Evolutionary conservation across 2,888 invertebrate species (phyloP).

Genomic region (Cataglyphis albicans): DNA sequence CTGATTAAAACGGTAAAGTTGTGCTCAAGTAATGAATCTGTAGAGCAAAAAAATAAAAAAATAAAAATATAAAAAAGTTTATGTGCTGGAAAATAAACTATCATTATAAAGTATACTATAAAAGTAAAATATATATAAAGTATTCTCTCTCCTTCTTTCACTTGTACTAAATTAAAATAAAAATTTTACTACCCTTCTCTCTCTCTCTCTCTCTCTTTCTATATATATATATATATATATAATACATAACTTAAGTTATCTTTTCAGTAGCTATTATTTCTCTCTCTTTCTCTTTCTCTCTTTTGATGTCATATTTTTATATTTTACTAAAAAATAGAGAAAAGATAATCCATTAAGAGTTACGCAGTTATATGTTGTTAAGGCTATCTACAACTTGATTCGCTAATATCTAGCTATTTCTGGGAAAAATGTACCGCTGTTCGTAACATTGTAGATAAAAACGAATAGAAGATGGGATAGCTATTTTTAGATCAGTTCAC

Average conservation of each 20-base stretch:
- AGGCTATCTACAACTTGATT: neutral
- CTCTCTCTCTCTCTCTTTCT: too few species aligned
- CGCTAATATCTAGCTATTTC: neutral
- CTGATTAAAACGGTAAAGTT: constrained; percentile 12
- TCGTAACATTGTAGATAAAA: neutral
- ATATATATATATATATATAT: too few species aligned
- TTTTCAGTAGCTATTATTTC: neutral
- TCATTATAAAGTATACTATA: constrained; percentile 1
- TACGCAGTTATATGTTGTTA: too few species aligned
- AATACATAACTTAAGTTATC: neutral
- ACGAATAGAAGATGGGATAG: neutral
- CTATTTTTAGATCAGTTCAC: constrained; percentile 20
- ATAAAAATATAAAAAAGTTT: too few species aligned
- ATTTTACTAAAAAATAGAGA: constrained; percentile 20
- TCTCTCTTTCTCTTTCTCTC: neutral
- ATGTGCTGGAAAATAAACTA: neutral
- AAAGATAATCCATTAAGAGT: neutral
- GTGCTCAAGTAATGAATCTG: neutral
- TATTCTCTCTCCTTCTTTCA: neutral
- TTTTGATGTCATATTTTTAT: neutral
- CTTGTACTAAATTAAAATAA: neutral
- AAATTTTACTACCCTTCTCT: neutral
- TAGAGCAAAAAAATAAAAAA: neutral
- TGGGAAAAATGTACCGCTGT: neutral
- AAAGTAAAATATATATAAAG: neutral